Percentiles rank a stretch among this genome's conserved stretches.
phyloP scores from a whole-genome alignment of 2,888 invertebrate species.

The Amphipoea oculea region DNA sequence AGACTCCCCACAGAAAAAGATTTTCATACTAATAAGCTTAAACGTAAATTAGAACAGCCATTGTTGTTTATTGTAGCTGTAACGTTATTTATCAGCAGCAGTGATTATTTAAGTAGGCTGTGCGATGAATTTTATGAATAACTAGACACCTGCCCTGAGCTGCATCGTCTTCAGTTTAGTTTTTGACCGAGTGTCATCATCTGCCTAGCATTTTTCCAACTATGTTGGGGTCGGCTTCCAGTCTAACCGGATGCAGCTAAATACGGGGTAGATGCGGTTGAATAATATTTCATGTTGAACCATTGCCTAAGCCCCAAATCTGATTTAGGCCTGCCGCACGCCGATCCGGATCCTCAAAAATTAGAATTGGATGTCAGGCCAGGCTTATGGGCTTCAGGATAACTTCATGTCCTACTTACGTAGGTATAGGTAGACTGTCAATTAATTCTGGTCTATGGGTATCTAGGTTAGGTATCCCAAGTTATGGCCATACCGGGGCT shows the following conservation, averaged over 20 bases:
- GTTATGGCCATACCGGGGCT: not conserved
- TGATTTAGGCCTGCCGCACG: too few species aligned
- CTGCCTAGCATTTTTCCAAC: too few species aligned
- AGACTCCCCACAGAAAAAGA: constrained; percentile 76
- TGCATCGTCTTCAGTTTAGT: not conserved
- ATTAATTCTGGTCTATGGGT: not conserved
- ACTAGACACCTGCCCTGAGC: not conserved
- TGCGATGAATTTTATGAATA: not conserved
- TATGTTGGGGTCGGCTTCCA: too few species aligned
- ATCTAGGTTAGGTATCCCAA: not conserved
- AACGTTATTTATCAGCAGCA: not conserved
- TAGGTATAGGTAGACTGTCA: not conserved
- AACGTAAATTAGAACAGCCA: constrained; percentile 68
- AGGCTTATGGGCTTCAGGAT: not conserved
- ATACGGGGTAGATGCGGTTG: not conserved
- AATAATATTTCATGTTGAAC: not conserved
- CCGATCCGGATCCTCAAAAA: not conserved
- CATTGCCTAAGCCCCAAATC: not conserved
- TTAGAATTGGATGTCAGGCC: not conserved
- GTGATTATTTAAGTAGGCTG: not conserved
- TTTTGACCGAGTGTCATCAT: not conserved
- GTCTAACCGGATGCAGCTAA: too few species aligned
- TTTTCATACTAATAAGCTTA: constrained; percentile 83
- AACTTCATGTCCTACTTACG: not conserved
- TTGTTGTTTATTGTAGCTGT: constrained; percentile 64